phyloP scores from a whole-genome alignment of 2,888 invertebrate genomes.

The Oscheius sp. region DNA sequence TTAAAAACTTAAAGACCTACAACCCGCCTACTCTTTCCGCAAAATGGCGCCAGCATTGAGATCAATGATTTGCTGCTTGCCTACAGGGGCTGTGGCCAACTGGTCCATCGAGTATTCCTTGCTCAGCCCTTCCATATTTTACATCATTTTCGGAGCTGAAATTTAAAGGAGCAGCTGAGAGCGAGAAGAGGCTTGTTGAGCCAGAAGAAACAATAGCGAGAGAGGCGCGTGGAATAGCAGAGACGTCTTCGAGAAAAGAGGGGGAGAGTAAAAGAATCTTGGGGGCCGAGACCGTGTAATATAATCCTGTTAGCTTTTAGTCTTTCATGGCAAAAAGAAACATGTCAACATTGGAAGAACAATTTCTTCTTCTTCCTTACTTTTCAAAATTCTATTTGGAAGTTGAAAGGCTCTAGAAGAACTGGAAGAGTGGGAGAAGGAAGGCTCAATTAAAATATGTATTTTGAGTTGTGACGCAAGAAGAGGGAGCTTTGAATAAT shows the following conservation, averaged over 20 bases:
- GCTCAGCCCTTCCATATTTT: constrained; percentile 24
- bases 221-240: too few species aligned
- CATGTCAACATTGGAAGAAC: too few species aligned
- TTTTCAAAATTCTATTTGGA: too few species aligned
- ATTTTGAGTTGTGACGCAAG: not conserved
- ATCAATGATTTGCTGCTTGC: constrained; percentile 53
- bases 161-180: too few species aligned
- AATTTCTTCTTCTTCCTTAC: too few species aligned
- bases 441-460: too few species aligned
- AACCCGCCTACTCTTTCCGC: constrained; percentile 8
- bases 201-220: too few species aligned
- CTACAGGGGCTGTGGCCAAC: constrained; percentile 47
- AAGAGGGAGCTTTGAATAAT: not conserved
- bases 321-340: too few species aligned
- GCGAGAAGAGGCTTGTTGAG: too few species aligned
- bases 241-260: not conserved
- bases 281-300: not conserved
- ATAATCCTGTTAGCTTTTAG: not conserved
- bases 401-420: too few species aligned
- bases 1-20: not conserved
- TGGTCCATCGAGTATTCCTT: constrained; percentile 30
- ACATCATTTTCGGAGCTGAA: constrained; percentile 12
- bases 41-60: constrained; percentile 50
- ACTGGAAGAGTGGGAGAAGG: too few species aligned
- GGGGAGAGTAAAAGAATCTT: not conserved